Conservation (phyloP, 2,888 invertebrate species). For the Lydus trimaculatus region DNA sequence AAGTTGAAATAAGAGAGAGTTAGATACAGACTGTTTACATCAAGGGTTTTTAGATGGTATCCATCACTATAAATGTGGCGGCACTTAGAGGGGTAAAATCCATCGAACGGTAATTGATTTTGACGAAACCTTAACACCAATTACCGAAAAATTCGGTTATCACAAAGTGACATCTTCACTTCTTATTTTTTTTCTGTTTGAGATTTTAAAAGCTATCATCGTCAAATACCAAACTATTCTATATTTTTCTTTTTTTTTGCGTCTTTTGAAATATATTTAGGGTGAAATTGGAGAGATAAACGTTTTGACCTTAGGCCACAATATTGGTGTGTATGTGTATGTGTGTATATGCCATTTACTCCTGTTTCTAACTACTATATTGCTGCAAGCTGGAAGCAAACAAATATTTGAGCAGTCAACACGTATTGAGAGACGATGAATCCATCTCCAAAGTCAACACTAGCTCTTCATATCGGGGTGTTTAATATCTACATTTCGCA, state of each 20-base stretch:
- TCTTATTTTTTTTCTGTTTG: too few species aligned
- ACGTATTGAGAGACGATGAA: constrained; percentile 53
- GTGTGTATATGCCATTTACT: constrained; percentile 34
- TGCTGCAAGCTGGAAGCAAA: constrained; percentile 40
- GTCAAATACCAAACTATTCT: too few species aligned
- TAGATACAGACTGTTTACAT: constrained; percentile 49
- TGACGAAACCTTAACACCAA: constrained; percentile 7
- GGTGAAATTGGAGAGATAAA: constrained; percentile 29
- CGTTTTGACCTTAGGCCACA: constrained; percentile 51
- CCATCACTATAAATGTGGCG: neutral
- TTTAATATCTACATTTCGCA: constrained; percentile 48
- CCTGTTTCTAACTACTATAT: constrained; percentile 4
- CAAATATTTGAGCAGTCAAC: constrained; percentile 61
- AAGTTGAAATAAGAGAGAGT: neutral
- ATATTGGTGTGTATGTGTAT: too few species aligned
- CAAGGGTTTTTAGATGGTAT: constrained; percentile 49
- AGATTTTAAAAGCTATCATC: too few species aligned
- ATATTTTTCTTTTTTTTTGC: neutral
- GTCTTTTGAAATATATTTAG: too few species aligned
- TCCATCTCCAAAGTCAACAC: constrained; percentile 59
- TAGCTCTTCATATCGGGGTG: constrained; percentile 57
- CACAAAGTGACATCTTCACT: neutral
- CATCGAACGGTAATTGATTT: constrained; percentile 2
- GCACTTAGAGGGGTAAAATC: neutral
- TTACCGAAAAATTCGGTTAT: neutral